Conservation (phyloP, 2,797 vertebrate genomes). For the Lacerta viridis region DNA sequence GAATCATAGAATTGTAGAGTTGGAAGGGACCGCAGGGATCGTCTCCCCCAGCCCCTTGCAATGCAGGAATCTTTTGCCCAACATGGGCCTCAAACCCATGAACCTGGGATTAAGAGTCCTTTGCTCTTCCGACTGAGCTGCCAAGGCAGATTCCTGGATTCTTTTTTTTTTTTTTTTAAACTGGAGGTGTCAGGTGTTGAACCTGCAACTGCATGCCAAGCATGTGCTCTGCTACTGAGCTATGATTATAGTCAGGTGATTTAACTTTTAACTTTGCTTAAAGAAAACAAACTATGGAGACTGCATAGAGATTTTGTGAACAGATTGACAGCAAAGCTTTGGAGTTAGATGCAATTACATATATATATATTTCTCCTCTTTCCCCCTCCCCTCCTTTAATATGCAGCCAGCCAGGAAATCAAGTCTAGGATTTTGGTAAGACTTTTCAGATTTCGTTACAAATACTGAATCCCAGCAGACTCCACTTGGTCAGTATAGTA, state of each 20-base stretch:
- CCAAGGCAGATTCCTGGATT: not conserved
- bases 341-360: not conserved
- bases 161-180: no score
- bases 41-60: no score
- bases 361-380: constrained; percentile 49
- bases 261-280: not conserved
- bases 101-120: no score
- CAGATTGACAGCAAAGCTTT: not conserved
- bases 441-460: constrained; percentile 12
- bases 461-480: not conserved
- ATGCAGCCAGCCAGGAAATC: constrained; percentile 89
- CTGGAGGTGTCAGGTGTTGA: not conserved
- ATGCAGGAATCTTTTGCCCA: no score
- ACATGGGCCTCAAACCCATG: no score
- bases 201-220: not conserved
- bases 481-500: not conserved
- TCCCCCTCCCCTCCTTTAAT: not conserved
- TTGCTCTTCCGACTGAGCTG: no score
- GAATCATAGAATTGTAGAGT: no score
- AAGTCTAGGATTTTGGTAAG: constrained; percentile 96
- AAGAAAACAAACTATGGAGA: not conserved
- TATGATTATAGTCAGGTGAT: not conserved
- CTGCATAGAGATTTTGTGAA: not conserved
- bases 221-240: not conserved
- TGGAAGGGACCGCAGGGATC: no score